Conservation (phyloP, 2,888 invertebrate species). For the Drosophila parthenogenetica region DNA sequence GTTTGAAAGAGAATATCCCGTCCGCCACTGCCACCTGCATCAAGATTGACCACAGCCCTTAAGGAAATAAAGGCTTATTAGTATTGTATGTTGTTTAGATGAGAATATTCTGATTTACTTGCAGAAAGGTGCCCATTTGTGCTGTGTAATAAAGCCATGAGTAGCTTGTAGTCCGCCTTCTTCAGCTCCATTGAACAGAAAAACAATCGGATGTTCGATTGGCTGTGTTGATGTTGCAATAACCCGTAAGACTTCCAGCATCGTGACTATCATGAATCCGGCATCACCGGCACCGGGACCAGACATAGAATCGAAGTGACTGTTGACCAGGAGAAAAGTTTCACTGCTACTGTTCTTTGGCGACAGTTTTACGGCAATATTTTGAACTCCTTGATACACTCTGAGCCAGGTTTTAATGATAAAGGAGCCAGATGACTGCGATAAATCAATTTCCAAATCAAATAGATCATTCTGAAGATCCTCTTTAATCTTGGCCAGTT, state of each 20-base stretch:
- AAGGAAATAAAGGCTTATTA: too few relatives aligned
- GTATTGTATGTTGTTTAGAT: not conserved
- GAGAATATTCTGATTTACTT: conserved; percentile 34
- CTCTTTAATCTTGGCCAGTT: conserved; percentile 47
- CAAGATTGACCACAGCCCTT: conserved; percentile 93
- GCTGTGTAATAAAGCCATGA: conserved; percentile 89
- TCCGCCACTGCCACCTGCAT: conserved; percentile 96
- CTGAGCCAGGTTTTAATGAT: not conserved
- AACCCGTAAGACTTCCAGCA: conserved; percentile 87
- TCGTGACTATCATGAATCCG: conserved; percentile 87
- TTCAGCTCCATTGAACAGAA: conserved; percentile 89
- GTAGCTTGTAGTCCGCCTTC: conserved; percentile 89
- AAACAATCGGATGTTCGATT: conserved; percentile 87
- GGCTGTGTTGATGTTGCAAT: conserved; percentile 82
- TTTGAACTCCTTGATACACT: conserved; percentile 79
- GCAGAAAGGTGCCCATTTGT: conserved; percentile 92
- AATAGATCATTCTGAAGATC: conserved; percentile 66
- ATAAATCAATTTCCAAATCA: conserved; percentile 78
- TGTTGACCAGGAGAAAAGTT: conserved; percentile 87
- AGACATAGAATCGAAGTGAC: conserved; percentile 96
- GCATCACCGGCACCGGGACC: conserved; percentile 86
- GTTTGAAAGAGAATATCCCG: conserved; percentile 95
- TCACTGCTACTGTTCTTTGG: conserved; percentile 63
- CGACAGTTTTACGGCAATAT: conserved; percentile 79
- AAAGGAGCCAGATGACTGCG: conserved; percentile 68